Conservation (phyloP, 2,888 invertebrate species). For the Chironomus tentans region DNA sequence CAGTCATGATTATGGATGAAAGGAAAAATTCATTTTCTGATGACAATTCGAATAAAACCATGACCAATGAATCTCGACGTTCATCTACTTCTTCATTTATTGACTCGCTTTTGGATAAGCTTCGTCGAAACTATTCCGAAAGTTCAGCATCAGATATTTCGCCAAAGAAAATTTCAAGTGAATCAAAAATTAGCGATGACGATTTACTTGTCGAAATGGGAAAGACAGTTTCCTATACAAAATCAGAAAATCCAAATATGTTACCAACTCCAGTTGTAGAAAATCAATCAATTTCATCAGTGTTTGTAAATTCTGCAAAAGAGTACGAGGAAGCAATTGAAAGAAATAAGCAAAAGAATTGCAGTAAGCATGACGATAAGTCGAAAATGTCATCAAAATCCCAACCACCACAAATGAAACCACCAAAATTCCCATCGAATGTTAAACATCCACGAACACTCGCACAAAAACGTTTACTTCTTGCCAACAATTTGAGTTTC, state of each 20-base stretch:
- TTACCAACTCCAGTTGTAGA: constrained; percentile 38
- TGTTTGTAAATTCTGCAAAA: constrained; percentile 42
- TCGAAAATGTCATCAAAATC: constrained; percentile 37
- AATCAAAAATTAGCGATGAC: neutral
- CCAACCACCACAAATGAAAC: constrained; percentile 36
- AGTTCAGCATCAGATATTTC: neutral
- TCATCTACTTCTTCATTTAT: neutral
- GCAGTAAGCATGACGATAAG: constrained; percentile 31
- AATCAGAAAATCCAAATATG: constrained; percentile 31
- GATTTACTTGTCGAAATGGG: neutral
- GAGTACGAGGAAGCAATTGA: neutral
- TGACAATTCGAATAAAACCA: neutral
- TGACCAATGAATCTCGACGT: neutral
- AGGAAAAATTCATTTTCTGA: neutral
- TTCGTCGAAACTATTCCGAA: neutral
- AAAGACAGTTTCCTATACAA: neutral
- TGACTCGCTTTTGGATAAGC: constrained; percentile 7
- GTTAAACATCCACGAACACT: constrained; percentile 45
- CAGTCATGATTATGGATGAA: neutral
- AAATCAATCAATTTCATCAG: constrained; percentile 32
- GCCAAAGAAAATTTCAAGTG: neutral
- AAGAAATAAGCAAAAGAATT: neutral
- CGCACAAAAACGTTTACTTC: constrained; percentile 46
- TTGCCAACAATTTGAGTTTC: constrained; percentile 37
- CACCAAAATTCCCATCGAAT: constrained; percentile 38